Base-by-base conservation (phyloP, 2,888 invertebrate genomes). In the Anthophora plumipes region DNA sequence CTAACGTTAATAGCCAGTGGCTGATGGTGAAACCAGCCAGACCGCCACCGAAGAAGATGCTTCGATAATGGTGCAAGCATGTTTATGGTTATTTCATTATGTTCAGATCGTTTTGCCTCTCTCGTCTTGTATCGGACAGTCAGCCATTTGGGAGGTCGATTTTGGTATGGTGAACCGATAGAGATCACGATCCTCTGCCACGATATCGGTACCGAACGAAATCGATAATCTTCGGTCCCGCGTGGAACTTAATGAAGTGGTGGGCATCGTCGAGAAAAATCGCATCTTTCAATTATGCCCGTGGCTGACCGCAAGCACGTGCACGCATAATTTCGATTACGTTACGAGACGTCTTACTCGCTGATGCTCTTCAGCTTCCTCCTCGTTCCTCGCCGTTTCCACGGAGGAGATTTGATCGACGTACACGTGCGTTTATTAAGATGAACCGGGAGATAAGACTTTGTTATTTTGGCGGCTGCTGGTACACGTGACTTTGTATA, bases 191-290 rank as follows among this genome's bases (percentile, higher is more conserved):
- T 89, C 80, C 68, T 37, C n/a, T 20, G 71, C 48, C 76, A 60
- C 72, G 85, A 89, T 86, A 85, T 83, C 79, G 81, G 79, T 84
- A 89, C 85, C 84, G 89, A 81, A 85, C 84, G 86, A 90, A 91
- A 91, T 91, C 91, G 91, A 89, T 92, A 89, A 92, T 91, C 87
- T 86, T 87, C 79, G 75, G 87, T 84, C 83, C 80, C 70, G 80
- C 68, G 81, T 84, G 86, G 83, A 78, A 85, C 87, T 89, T 90
- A 91, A 91, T 90, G 89, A 89, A 89, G 85, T 81, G 73, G 85
- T 82, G 71, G 79, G 50, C 69, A 75, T 57, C 71, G 31, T 74
- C 61, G 63, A 31, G 31, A 66, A 68, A 81, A 88, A 83, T 83
- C 75, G 78, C 37, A 78, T 82, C 70, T 86, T 88, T 89, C 87